These are phyloP conservation scores for Nyctalus aviator DNA, from an alignment of 2,797 vertebrate genomes.

Conservation along the genomic window DNA sequence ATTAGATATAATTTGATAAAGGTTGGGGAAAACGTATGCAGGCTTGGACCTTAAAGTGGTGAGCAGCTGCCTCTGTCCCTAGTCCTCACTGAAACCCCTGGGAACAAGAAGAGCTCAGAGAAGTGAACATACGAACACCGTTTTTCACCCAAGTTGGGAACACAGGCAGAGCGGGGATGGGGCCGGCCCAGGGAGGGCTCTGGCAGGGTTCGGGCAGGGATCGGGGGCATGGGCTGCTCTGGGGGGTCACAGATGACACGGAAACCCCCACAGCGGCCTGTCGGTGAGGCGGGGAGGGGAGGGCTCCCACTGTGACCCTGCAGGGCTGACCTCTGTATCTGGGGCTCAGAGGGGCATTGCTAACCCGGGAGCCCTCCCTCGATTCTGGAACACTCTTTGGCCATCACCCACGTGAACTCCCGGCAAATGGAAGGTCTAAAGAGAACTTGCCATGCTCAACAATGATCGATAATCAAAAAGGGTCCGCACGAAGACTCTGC, in stretches of 20 bases:
- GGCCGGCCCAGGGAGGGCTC: background rate
- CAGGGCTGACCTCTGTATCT: background rate
- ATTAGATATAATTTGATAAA: background rate
- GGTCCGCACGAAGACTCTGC: fast-evolving
- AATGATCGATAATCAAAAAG: background rate
- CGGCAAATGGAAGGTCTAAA: background rate
- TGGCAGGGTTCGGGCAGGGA: background rate
- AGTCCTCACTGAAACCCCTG: background rate
- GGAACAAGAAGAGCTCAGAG: background rate
- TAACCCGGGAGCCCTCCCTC: background rate
- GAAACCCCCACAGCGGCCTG: background rate
- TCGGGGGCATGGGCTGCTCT: background rate
- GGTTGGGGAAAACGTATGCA: background rate
- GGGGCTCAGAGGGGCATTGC: background rate
- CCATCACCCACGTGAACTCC: fast-evolving
- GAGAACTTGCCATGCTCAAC: background rate
- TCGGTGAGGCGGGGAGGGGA: background rate
- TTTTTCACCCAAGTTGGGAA: no score
- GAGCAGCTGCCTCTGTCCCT: background rate
- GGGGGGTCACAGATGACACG: background rate
- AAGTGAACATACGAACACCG: background rate
- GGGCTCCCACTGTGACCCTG: no score
- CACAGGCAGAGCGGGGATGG: background rate
- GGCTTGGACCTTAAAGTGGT: background rate
- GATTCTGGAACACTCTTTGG: no score